A percentile compares a stretch with the other conserved stretches of the same genome.
Conservation (phyloP, 2,797 vertebrate genomes). For the Anguilla megastoma region DNA sequence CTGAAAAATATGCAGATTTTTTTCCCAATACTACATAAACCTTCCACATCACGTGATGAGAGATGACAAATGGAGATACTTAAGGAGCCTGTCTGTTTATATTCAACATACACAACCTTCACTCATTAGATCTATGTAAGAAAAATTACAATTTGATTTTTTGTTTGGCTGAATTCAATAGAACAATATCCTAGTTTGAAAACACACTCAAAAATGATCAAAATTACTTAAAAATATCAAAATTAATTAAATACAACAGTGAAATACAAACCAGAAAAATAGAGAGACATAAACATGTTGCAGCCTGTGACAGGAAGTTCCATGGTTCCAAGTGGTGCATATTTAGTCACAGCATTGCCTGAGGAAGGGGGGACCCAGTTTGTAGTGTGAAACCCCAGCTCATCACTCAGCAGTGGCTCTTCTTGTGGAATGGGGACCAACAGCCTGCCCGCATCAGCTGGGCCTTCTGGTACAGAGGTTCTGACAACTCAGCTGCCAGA, state of each 20-base stretch:
- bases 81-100: neutral
- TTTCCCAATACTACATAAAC: neutral
- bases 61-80: neutral
- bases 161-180: neutral
- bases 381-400: neutral
- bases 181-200: neutral
- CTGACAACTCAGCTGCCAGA: too few relatives aligned
- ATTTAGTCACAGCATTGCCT: neutral
- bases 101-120: neutral
- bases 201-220: neutral
- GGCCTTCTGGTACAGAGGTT: too few relatives aligned
- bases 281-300: too few relatives aligned
- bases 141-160: neutral
- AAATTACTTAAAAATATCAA: too few relatives aligned
- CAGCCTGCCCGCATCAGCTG: too few relatives aligned
- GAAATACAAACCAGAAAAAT: too few relatives aligned
- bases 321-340: neutral
- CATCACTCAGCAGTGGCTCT: neutral
- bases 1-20: neutral
- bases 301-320: too few relatives aligned
- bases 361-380: neutral
- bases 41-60: neutral
- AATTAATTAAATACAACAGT: too few relatives aligned
- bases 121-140: neutral
- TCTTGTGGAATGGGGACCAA: neutral